These are phyloP conservation scores for Microplitis demolitor DNA, from an alignment of 1,140 invertebrate genomes.

Conservation along the genomic window DNA sequence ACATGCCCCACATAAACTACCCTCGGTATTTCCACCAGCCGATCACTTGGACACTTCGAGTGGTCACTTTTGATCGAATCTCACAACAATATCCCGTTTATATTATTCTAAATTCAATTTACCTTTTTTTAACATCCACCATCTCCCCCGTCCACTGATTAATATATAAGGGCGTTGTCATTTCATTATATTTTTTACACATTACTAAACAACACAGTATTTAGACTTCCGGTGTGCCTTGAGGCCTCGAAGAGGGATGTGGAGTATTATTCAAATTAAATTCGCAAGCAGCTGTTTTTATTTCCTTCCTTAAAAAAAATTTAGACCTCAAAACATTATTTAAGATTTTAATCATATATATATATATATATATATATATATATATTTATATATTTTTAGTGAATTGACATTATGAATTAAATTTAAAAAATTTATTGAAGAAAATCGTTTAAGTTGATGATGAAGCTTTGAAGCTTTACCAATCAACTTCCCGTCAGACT, in stretches of 20 bases:
- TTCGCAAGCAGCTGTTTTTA: conserved; percentile 32
- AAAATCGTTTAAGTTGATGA: no score
- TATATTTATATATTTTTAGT: background rate
- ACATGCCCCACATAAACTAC: background rate
- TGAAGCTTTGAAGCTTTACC: background rate
- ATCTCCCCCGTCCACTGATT: background rate
- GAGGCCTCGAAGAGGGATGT: conserved; percentile 32
- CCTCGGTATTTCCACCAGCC: conserved; percentile 28
- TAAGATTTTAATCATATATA: background rate
- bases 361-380: background rate
- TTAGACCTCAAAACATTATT: background rate
- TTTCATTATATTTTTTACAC: background rate
- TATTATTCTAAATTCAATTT: conserved; percentile 20
- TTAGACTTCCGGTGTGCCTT: conserved; percentile 34
- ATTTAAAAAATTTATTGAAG: no score
- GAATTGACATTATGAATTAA: background rate
- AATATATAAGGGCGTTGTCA: background rate
- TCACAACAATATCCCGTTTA: conserved; percentile 1
- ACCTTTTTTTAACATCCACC: background rate
- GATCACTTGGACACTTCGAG: conserved; percentile 36
- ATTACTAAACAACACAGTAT: conserved; percentile 14
- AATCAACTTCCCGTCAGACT: background rate
- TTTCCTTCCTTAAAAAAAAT: background rate
- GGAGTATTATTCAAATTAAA: conserved; percentile 45
- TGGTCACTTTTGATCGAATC: conserved; percentile 50